Percentiles rank a stretch among this genome's conserved stretches.
Conservation (phyloP, 2,888 invertebrate species). For the Brenthis daphne region DNA sequence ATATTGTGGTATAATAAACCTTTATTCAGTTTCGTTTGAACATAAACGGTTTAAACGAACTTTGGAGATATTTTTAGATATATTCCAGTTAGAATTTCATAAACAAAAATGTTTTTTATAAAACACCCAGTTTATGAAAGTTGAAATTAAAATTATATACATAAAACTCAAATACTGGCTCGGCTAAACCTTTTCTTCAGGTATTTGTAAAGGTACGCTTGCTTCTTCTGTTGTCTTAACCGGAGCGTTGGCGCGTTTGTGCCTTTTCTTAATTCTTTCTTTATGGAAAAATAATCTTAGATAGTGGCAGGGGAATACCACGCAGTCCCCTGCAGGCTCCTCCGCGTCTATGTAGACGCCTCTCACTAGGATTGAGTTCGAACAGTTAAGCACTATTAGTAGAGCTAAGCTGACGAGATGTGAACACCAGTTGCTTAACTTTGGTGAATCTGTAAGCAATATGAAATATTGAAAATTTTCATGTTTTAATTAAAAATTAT, state of each 20-base stretch:
- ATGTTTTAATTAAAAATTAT: too few species aligned
- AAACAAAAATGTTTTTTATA: background rate
- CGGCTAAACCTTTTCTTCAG: constrained; percentile 69
- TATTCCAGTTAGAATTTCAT: too few species aligned
- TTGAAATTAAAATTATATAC: background rate
- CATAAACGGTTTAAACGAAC: too few species aligned
- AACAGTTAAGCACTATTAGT: constrained; percentile 90
- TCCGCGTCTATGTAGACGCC: constrained; percentile 95
- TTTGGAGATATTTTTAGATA: too few species aligned
- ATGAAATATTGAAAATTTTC: too few species aligned
- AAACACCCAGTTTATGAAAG: background rate
- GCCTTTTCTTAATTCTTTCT: constrained; percentile 84
- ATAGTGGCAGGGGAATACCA: constrained; percentile 92
- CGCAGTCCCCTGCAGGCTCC: constrained; percentile 90
- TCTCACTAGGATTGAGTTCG: constrained; percentile 92
- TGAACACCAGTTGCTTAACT: constrained; percentile 91
- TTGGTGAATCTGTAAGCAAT: constrained; percentile 82
- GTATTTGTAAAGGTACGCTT: constrained; percentile 65
- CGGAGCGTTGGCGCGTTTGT: constrained; percentile 54
- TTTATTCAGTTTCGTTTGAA: too few species aligned
- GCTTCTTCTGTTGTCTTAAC: constrained; percentile 63
- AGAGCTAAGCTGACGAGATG: constrained; percentile 88
- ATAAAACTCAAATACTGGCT: constrained; percentile 10
- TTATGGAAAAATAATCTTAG: constrained; percentile 89
- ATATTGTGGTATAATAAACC: too few species aligned